Evolutionary conservation across 2,888 invertebrate genomes (phyloP), one percentile per base, ranked within the genome.

Genomic region (Orthosia cruda): DNA sequence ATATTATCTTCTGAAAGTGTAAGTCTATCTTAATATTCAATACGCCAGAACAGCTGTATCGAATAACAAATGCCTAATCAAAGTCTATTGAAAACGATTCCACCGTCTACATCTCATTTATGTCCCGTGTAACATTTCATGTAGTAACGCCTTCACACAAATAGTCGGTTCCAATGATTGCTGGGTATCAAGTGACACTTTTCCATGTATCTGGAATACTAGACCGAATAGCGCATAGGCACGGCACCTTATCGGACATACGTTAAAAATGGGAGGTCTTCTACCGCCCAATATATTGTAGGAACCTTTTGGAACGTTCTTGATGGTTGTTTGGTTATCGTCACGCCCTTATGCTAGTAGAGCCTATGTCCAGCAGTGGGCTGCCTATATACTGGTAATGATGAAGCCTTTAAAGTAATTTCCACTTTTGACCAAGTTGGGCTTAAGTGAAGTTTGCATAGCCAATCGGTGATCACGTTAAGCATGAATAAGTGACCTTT

Each of bases 131-230:
- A 80, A 67, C 78, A 77, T 76, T 76, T 85, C 88, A 78, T 77
- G 52, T 76, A 71, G 52, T 76, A 71, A 76, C 71, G 74, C 77
- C 77, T 83, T 80, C 77, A 74, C 79, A 84, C 72, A 84, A 80
- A 80, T 86, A 83, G 76, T 66, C 64, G 52, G 80, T 85, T 85
- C 87, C 75, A 85, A 71, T 84, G 83, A 87, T 83, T 79, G 72
- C 49, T 80, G 62, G 84, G 85, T 86, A 74, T 89, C 87, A 68
- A 70, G 69, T 86, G 68, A 69, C 84, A 71, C 81, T 89, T 90
- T 90, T 89, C 83, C 66, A 88, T 87, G 90, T 88, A 88, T 87
- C 85, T 87, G 54, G 81, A 78, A 57, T 62, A 26, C 47, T 78
- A 86, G 88, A 83, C 75, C 82, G 58, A 87, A 71, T 67, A 71